Percentiles rank a stretch among this genome's conserved stretches.
phyloP scores from a whole-genome alignment of 2,113 vertebrate species.

The Zapus hudsonius region DNA sequence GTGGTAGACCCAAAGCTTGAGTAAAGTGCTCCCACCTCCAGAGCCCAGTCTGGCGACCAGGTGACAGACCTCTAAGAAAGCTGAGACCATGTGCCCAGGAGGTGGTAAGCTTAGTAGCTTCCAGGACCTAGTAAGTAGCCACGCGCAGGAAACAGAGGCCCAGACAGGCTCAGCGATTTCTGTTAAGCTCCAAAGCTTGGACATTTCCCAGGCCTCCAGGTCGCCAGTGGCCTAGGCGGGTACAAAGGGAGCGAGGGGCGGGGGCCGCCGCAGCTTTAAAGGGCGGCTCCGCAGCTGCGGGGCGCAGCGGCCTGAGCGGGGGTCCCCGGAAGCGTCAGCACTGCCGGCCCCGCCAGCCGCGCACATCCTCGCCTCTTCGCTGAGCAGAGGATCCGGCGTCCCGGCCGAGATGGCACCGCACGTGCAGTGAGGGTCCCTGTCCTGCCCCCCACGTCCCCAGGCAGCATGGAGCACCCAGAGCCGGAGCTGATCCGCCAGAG shows the following conservation, averaged over 20 bases:
- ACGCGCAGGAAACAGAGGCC: neutral
- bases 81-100: neutral
- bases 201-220: neutral
- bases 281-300: conserved; percentile 29
- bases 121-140: neutral
- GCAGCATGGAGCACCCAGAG: conserved; percentile 88
- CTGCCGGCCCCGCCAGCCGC: neutral
- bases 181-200: neutral
- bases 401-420: conserved; percentile 50
- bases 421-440: conserved; percentile 62
- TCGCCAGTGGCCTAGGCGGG: neutral
- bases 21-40: neutral
- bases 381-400: neutral
- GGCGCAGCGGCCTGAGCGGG: neutral
- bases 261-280: conserved; percentile 71
- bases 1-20: neutral
- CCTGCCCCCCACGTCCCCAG: neutral
- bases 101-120: neutral
- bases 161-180: neutral
- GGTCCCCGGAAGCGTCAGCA: neutral
- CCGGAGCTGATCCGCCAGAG: conserved; percentile 94
- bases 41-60: neutral
- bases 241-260: neutral
- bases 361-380: neutral
- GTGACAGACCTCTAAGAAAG: neutral